phyloP scores from a whole-genome alignment of 2,113 vertebrate species.

The Takifugu flavidus region DNA sequence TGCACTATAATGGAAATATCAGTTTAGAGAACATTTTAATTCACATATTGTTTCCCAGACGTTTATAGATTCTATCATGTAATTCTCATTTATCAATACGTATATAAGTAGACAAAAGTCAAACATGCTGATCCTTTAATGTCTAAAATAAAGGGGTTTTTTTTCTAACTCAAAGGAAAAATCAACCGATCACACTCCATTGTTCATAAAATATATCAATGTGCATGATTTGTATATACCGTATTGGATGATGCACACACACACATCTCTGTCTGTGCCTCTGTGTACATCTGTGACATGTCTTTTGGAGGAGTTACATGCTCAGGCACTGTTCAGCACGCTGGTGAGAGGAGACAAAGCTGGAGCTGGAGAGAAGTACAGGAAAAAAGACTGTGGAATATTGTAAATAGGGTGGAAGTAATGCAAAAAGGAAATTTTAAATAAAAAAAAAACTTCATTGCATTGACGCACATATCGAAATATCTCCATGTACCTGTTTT shows the following conservation, averaged over 20 bases:
- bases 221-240: conserved; percentile 68
- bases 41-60: conserved; percentile 5
- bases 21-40: conserved; percentile 53
- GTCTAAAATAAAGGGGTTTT: conserved; percentile 35
- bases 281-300: conserved; percentile 67
- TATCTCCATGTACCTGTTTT: conserved; percentile 43
- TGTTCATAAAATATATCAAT: conserved; percentile 55
- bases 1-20: conserved; percentile 76
- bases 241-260: conserved; percentile 50
- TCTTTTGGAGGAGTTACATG: conserved; percentile 66
- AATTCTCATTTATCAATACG: not conserved
- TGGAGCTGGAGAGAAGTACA: conserved; percentile 73
- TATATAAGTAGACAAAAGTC: not conserved
- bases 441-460: conserved; percentile 27
- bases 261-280: conserved; percentile 62
- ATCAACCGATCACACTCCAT: conserved; percentile 32
- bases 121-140: conserved; percentile 21
- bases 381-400: conserved; percentile 58
- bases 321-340: conserved; percentile 60
- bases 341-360: conserved; percentile 53
- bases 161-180: conserved; percentile 53
- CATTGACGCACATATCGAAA: conserved; percentile 31
- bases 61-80: conserved; percentile 9
- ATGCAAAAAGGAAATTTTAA: conserved; percentile 38
- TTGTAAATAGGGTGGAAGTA: conserved; percentile 61